Base-by-base conservation (phyloP, 2,888 invertebrate species). In the Scotopteryx bipunctaria region DNA sequence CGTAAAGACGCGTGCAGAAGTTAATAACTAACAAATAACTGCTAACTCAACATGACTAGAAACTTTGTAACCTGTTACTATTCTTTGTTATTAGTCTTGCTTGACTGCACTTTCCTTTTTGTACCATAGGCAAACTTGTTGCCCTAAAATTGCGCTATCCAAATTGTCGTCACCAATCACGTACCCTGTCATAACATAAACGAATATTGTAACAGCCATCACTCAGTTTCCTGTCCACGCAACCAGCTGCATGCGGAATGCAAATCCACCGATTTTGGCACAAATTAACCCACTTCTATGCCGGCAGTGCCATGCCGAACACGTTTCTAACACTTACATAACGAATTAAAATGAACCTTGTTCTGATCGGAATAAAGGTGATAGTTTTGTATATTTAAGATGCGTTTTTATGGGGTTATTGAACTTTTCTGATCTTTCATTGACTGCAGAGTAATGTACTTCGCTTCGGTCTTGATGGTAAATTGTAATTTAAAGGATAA, bases 381-480 rank as follows among this genome's bases (percentile, higher is more conserved):
- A 44, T 14, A 45, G 45, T 51, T 32, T 47, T 32, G 3, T 11
- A 13, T 0, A 57, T 61, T 60, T 58, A 46, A 64, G 67, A 69
- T 75, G 69, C 66, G 62, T 73, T 65, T 70, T 69, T 66, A 79
- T 73, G 74, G 66, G 84, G 79, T 72, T 72, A 62, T 78, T 81
- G 73, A 80, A 77, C 83, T 75, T 61, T 71, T 63, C 57, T 57
- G 54, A 55, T 74, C 66, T 76, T 67, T 69, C 63, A 44, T 52
- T 45, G 41, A 9, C 33, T 9, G 31, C 13, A 23, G 33, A 43
- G 5, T 23, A 8, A 21, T 21, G 21, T 23, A 23, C 9, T 4
- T 27, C 11, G 11, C 2, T 27, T 27, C 27, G 11, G 11, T 27
- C 27, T n/a, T 55, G 27, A 16, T 42, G 9, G 21, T 14, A 6